Evolutionary conservation across 2,797 vertebrate species (phyloP).

Genomic region (Anniella stebbinsi): DNA sequence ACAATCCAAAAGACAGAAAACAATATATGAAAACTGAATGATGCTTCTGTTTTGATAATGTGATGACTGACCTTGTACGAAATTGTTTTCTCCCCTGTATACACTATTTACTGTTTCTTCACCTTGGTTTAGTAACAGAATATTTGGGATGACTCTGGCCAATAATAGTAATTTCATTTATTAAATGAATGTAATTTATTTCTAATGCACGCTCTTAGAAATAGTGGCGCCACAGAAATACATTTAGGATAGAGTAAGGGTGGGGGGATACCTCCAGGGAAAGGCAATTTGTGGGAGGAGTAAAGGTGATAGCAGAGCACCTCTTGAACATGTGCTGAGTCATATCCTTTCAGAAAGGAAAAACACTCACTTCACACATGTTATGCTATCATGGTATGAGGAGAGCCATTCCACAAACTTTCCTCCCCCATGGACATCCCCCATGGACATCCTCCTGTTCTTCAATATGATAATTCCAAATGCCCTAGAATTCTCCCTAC

Average conservation of each 20-base stretch:
- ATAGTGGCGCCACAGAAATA: background rate
- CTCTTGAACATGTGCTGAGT: background rate
- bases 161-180: too few relatives aligned
- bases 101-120: too few relatives aligned
- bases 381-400: background rate
- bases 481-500: background rate
- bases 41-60: background rate
- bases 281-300: background rate
- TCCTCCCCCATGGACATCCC: background rate
- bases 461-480: background rate
- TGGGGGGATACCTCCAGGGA: background rate
- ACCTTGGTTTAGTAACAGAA: background rate
- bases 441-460: background rate
- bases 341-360: background rate
- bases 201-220: conserved; percentile 3
- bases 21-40: background rate
- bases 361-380: background rate
- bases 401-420: background rate
- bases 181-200: too few relatives aligned
- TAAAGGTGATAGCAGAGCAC: background rate
- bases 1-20: background rate
- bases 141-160: too few relatives aligned
- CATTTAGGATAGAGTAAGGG: background rate
- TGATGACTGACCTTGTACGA: too few relatives aligned
- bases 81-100: background rate